A percentile compares a stretch with the other conserved stretches of the same genome.
These are phyloP conservation scores for Sebastes iracundus DNA, from an alignment of 2,797 vertebrate species.

Conservation along the genomic window DNA sequence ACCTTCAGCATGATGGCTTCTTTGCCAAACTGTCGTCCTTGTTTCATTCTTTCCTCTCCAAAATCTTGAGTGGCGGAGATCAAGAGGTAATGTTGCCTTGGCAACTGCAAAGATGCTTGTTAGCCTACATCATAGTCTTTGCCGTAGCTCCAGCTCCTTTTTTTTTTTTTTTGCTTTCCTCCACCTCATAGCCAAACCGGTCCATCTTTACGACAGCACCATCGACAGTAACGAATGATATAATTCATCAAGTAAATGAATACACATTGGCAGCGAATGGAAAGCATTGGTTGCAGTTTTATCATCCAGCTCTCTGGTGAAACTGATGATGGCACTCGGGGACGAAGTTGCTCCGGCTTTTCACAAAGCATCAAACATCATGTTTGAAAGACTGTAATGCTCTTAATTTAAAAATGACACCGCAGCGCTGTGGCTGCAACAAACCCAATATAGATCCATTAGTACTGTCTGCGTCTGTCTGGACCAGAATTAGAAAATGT, in stretches of 20 bases:
- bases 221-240: slow-evolving; percentile 42
- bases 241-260: slow-evolving; percentile 51
- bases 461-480: slow-evolving; percentile 7
- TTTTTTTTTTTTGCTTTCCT: slow-evolving; percentile 10
- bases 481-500: slow-evolving; percentile 41
- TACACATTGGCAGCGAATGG: slow-evolving; percentile 29
- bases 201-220: slow-evolving; percentile 21
- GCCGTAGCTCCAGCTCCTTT: slow-evolving; percentile 34
- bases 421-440: not conserved
- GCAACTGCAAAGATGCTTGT: slow-evolving; percentile 58
- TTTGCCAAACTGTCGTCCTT: slow-evolving; percentile 88
- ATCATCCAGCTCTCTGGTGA: slow-evolving; percentile 16
- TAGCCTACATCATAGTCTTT: slow-evolving; percentile 30
- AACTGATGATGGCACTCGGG: slow-evolving; percentile 16
- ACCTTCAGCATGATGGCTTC: slow-evolving; percentile 85
- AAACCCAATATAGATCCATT: slow-evolving; percentile 16
- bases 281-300: slow-evolving; percentile 20
- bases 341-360: not conserved
- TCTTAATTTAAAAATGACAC: slow-evolving; percentile 27
- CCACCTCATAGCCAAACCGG: slow-evolving; percentile 33
- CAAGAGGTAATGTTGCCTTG: slow-evolving; percentile 86
- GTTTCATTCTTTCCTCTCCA: slow-evolving; percentile 87
- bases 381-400: slow-evolving; percentile 9
- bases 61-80: slow-evolving; percentile 78
- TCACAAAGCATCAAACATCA: slow-evolving; percentile 1